These are phyloP conservation scores for Scrobipalpa atriplicella DNA, from an alignment of 2,888 invertebrate genomes.

Conservation along the genomic window DNA sequence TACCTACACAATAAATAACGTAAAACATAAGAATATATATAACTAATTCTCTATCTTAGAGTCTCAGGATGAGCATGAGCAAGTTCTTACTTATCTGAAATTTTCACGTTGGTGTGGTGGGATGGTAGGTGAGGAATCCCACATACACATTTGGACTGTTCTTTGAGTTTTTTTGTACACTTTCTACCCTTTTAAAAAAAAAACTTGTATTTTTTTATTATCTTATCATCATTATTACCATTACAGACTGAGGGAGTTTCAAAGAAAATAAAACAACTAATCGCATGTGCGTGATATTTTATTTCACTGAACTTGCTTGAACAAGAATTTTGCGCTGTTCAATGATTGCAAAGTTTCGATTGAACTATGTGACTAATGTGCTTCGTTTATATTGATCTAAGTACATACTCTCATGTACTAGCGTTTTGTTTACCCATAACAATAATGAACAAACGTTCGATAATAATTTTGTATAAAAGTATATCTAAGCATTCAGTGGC, in stretches of 20 bases:
- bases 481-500: slow-evolving; percentile 58
- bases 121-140: no score
- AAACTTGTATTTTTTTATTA: background rate
- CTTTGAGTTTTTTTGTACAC: no score
- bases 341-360: slow-evolving; percentile 68
- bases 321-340: slow-evolving; percentile 69
- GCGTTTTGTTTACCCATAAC: slow-evolving; percentile 58
- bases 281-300: slow-evolving; percentile 82
- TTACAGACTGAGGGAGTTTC: no score
- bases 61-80: no score
- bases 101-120: no score
- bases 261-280: slow-evolving; percentile 54
- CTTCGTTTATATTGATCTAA: slow-evolving; percentile 68
- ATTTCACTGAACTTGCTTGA: slow-evolving; percentile 75
- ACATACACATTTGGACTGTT: no score
- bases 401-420: slow-evolving; percentile 46
- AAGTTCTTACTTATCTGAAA: no score
- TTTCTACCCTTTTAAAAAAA: no score
- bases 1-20: no score
- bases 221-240: background rate
- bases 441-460: slow-evolving; percentile 64
- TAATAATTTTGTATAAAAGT: slow-evolving; percentile 68
- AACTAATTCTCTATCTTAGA: no score
- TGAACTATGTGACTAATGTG: slow-evolving; percentile 76
- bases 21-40: no score